Evolutionary conservation across 2,888 invertebrate species (phyloP), one percentile per base, ranked within the genome.

Genomic region (Leucophenga montana): DNA sequence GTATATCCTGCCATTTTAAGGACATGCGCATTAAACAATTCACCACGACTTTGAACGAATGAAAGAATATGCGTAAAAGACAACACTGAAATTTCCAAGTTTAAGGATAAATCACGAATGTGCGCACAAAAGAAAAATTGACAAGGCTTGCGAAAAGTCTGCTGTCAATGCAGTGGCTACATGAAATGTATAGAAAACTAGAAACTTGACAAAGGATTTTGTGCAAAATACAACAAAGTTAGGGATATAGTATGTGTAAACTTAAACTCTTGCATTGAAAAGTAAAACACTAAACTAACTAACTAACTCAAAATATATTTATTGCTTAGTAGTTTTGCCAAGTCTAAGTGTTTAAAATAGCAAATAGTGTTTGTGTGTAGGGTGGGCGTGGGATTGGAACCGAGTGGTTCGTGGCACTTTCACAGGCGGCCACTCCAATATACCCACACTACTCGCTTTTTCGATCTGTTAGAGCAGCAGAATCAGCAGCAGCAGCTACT

Each of bases 91-190:
- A 68, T 81, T 68, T 69, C 77, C 82, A 82, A 83, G 83, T 83
- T 81, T 80, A 83, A 81, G 81, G 82, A 81, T 82, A 81, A 81
- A 83, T 79, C 83, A 78, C 76, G 59, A 68, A 50, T 50, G 66
- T 64, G 62, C 27, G 62, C 20, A 71, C 65, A 59, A 66, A 54
- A 56, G 8, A 46, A 31, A 66, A 31, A n/a, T 16, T 16, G 22
- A 46, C 64, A 64, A 18, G 64, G 14, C 18, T 22, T 68, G 31
- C 33, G 50, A 69, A 57, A 65, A n/a, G 11, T 3, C 8, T 39
- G 8, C 8, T 39, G 1, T 39, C 39, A 39, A 39, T 39, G 39
- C 39, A 39, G 4, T 27, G 27, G 14, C 27, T 27, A 27, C 8
- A 54, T n/a, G 11, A 54, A 18, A 22, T 8, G 9, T 18, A 54